phyloP scores from a whole-genome alignment of 2,113 vertebrate genomes.

The human region DNA sequence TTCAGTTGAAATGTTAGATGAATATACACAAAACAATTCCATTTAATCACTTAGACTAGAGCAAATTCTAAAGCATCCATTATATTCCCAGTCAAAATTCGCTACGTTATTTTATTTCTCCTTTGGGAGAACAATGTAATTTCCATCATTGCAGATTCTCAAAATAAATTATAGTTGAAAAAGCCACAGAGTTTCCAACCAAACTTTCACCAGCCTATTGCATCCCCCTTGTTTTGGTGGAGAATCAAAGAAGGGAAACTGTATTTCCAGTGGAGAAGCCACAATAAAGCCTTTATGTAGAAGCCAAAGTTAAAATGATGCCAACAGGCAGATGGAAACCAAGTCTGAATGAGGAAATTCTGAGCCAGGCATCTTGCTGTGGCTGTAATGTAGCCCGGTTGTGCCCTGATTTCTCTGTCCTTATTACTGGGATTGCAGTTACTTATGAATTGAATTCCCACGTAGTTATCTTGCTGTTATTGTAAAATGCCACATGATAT shows the following conservation, averaged over 20 bases:
- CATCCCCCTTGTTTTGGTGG: background rate
- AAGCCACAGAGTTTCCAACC: conserved; percentile 5
- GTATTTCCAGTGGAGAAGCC: conserved; percentile 5
- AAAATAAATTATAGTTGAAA: conserved; percentile 28
- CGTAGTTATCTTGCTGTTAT: conserved; percentile 66
- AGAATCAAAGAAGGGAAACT: conserved; percentile 47
- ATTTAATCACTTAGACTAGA: background rate
- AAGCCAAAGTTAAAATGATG: conserved; percentile 41
- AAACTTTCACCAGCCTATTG: conserved; percentile 14
- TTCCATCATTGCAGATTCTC: background rate
- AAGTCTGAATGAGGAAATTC: conserved; percentile 37
- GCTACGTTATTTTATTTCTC: background rate
- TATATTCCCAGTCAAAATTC: background rate
- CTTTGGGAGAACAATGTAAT: background rate
- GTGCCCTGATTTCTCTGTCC: background rate
- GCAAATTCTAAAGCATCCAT: background rate
- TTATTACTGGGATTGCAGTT: conserved; percentile 59
- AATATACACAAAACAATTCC: background rate
- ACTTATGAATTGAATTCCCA: conserved; percentile 69
- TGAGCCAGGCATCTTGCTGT: conserved; percentile 43
- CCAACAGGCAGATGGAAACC: conserved; percentile 51
- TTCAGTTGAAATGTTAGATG: background rate
- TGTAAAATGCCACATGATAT: conserved; percentile 68
- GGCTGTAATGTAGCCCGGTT: conserved; percentile 45
- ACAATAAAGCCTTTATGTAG: conserved; percentile 23